Conservation (phyloP, 2,797 vertebrate species). For the Rhinogobio ventralis region DNA sequence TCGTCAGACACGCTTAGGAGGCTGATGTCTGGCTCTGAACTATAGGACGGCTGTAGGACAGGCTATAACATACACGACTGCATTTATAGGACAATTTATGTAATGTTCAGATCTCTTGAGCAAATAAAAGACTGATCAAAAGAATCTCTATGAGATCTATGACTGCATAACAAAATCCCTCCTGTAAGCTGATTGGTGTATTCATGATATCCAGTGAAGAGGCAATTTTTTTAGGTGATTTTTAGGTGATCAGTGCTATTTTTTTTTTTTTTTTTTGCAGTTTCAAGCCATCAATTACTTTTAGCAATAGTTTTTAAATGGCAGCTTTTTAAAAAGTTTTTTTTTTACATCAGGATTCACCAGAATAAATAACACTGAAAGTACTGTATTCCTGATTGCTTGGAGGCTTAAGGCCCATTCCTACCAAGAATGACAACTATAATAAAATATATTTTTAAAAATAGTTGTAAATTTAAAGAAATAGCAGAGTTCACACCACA, state of each 20-base stretch:
- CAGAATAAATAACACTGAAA: neutral
- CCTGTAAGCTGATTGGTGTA: neutral
- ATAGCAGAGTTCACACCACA: neutral
- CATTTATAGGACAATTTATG: neutral
- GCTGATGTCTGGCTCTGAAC: slow-evolving; percentile 38
- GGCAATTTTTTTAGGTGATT: neutral
- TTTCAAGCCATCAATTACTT: neutral
- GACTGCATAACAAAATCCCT: neutral
- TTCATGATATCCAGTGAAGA: neutral
- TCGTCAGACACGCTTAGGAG: slow-evolving; percentile 36
- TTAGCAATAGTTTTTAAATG: neutral
- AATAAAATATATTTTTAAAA: neutral
- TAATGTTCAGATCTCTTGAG: neutral
- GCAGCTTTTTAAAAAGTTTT: neutral
- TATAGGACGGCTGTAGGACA: neutral
- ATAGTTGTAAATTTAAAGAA: neutral
- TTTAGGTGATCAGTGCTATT: neutral
- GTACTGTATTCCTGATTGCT: neutral
- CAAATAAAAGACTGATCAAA: slow-evolving; percentile 3
- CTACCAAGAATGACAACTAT: neutral
- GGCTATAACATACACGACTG: neutral
- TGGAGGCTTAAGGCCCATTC: neutral
- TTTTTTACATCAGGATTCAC: neutral
- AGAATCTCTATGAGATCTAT: slow-evolving; percentile 9
- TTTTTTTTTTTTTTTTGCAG: neutral